Evolutionary conservation across 2,888 invertebrate species (phyloP).

Genomic region (Erebia aethiops): DNA sequence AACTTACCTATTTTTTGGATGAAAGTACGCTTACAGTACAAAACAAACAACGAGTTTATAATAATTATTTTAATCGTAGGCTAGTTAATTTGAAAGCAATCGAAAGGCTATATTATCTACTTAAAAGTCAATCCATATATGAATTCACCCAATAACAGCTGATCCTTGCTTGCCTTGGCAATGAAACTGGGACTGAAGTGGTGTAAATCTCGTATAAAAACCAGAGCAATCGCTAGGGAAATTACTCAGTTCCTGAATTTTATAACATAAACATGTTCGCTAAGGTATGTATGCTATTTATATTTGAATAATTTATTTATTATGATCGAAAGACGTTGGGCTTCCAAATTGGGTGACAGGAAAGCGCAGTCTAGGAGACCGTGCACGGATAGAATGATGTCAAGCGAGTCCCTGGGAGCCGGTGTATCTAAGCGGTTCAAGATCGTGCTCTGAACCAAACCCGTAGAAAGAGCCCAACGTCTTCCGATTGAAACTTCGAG

Average conservation of each 20-base stretch:
- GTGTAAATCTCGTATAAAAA: slow-evolving; percentile 70
- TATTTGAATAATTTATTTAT: slow-evolving; percentile 20
- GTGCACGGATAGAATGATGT: too few species aligned
- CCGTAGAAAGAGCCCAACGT: too few species aligned
- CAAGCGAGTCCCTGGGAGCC: too few species aligned
- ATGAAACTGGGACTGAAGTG: slow-evolving; percentile 73
- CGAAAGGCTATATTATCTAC: slow-evolving; percentile 26
- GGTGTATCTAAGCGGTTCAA: too few species aligned
- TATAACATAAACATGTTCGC: slow-evolving; percentile 78
- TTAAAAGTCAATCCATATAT: slow-evolving; percentile 19
- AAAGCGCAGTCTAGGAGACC: too few species aligned
- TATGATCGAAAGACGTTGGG: neutral
- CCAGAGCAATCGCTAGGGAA: slow-evolving; percentile 66
- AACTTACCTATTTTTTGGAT: too few species aligned
- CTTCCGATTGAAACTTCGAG: too few species aligned
- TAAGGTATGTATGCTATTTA: slow-evolving; percentile 62
- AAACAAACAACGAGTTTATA: neutral
- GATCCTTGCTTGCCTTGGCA: slow-evolving; percentile 68
- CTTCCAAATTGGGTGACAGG: too few species aligned
- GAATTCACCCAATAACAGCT: slow-evolving; percentile 44
- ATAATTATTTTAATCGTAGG: neutral
- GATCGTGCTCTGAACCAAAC: too few species aligned
- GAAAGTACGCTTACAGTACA: too few species aligned
- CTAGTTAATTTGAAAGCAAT: slow-evolving; percentile 18
- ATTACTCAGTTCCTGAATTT: slow-evolving; percentile 78